Base-by-base conservation (phyloP, 1,140 invertebrate genomes). In the Neomicropteryx cornuta region DNA sequence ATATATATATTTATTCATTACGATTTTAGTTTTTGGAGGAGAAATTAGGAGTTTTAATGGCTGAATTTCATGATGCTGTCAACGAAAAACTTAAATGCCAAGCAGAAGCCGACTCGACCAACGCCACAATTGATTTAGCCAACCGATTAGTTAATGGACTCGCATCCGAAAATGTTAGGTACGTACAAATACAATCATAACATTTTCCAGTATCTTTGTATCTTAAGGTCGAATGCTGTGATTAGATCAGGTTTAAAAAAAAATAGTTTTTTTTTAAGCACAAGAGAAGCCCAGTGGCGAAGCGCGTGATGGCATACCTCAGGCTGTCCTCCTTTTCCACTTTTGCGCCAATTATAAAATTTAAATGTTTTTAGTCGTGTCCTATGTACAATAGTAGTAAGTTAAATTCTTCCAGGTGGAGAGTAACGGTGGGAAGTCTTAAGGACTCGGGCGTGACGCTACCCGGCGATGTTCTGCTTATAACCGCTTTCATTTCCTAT, bases 401-500 rank as follows among this genome's bases (percentile, higher is more conserved):
- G n/a, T n/a, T n/a, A n/a, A n/a, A n/a, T n/a, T n/a, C n/a, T n/a
- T 37, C 14, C 27, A 70, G 83, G 43, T 87, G 87, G 87, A 76
- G 76, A 20, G 75, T 84, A 30, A 77, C 81, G 10, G 81, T 88
- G 1, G 62, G 68, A 22, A 56, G 70, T 29, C 35, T 68, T 10
- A 65, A 66, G 34, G 65, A 68, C 32, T 66, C 62, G 3, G 62
- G 60, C 45, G 69, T 77, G 28, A 92, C 85, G 42, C 66, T 95
- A 23, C 87, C 91, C 1, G 92, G 92, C 2, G 91, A 97, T 52
- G 79, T 94, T 21, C 62, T 96, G 0, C 57, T 95, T 3, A 79
- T 89, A 4, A 85, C 90, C 4, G 88, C 91, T n/a, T 97, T 96
- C 62, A 83, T 96, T 30, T 96, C 92, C 0, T 97, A 97, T 55